Percentiles rank a stretch among this genome's conserved stretches.
Evolutionary conservation across 2,113 vertebrate genomes (phyloP).

Genomic region (Mellivora capensis): DNA sequence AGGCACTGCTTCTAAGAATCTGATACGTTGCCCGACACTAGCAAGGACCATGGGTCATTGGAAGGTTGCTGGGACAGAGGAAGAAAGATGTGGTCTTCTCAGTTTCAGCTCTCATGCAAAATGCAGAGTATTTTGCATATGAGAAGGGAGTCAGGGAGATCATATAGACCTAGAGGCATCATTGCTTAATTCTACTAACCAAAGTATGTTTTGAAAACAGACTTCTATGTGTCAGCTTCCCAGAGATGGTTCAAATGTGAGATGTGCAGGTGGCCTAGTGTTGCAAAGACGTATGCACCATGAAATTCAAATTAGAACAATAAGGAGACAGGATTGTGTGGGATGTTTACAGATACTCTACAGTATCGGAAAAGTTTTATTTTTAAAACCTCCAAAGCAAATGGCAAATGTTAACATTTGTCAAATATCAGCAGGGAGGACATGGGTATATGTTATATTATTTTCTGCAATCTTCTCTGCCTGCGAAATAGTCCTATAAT

Average conservation of each 20-base stretch:
- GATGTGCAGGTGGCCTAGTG: not conserved
- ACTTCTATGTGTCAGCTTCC: not conserved
- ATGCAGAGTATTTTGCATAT: not conserved
- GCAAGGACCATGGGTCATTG: not conserved
- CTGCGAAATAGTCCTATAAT: conserved; percentile 20
- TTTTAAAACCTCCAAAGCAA: conserved; percentile 36
- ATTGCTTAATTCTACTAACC: not conserved
- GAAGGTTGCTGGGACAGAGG: not conserved
- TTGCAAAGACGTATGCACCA: not conserved
- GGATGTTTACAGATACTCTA: not conserved
- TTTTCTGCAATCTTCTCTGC: not conserved
- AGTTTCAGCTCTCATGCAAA: not conserved
- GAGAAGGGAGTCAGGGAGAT: not conserved
- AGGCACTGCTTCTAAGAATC: not conserved
- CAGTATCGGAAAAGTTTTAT: not conserved
- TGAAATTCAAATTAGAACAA: conserved; percentile 8
- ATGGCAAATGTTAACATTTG: conserved; percentile 45
- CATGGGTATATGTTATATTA: not conserved
- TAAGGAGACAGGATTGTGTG: not conserved
- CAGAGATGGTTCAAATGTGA: not conserved
- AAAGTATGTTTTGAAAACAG: not conserved
- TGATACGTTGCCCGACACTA: not conserved
- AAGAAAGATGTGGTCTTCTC: not conserved
- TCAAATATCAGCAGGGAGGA: conserved; percentile 36
- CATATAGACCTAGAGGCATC: not conserved